Conservation (phyloP, 2,797 vertebrate genomes). For the Iguana delicatissima region DNA sequence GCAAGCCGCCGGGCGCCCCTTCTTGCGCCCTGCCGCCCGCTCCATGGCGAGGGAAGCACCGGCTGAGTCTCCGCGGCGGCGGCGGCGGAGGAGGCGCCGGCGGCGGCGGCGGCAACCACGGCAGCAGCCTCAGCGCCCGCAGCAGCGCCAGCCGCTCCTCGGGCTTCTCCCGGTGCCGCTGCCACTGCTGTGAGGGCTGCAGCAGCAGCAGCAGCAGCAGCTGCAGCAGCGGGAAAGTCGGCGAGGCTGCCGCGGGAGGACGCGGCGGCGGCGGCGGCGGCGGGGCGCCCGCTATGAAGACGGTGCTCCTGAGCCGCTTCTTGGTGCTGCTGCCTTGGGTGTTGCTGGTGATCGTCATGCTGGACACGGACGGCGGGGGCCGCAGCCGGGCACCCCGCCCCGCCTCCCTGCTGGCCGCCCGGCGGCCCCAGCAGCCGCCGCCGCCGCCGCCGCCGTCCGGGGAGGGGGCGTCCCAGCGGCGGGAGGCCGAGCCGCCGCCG, state of each 20-base stretch:
- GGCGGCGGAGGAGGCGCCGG: neutral
- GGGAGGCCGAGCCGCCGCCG: constrained; percentile 16
- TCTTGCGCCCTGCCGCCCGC: constrained; percentile 24
- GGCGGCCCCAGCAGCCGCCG: constrained; percentile 7
- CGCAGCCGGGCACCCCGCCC: neutral
- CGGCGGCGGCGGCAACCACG: neutral
- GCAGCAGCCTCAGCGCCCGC: neutral
- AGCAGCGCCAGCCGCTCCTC: neutral
- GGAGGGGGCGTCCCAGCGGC: neutral
- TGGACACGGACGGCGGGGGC: constrained; percentile 87
- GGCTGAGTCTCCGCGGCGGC: constrained; percentile 19
- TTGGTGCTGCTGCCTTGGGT: constrained; percentile 95
- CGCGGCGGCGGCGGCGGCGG: neutral
- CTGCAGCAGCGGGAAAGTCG: neutral
- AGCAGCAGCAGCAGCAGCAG: too few relatives aligned
- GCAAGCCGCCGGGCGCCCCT: neutral
- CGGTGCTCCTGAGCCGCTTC: constrained; percentile 89
- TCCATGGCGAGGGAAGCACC: constrained; percentile 41
- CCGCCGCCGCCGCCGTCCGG: constrained; percentile 42
- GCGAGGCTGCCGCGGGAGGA: constrained; percentile 9
- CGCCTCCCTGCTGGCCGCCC: too few relatives aligned
- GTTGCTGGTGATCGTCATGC: constrained; percentile 93
- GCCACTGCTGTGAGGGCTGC: constrained; percentile 45
- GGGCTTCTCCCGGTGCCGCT: neutral
- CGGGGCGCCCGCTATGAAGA: constrained; percentile 86